Conservation (phyloP, 2,888 invertebrate species). For the Drosophila pegasa region DNA sequence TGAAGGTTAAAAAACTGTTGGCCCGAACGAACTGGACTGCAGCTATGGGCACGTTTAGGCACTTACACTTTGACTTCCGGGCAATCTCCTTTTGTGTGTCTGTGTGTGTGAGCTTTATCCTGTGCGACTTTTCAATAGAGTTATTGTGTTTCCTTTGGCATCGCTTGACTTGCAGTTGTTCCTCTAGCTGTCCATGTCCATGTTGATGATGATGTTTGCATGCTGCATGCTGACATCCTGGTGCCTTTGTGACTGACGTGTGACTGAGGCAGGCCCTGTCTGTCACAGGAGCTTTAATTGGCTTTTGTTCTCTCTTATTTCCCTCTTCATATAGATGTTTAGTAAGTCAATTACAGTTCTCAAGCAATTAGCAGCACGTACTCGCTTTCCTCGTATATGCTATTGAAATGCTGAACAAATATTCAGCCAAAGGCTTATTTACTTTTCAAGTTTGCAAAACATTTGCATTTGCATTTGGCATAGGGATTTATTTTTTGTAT, state of each 20-base stretch:
- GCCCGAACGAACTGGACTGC: not conserved
- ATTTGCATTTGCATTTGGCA: conserved; percentile 31
- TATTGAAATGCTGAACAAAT: not conserved
- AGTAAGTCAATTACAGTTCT: conserved; percentile 51
- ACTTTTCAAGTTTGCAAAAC: conserved; percentile 7
- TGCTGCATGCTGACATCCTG: conserved; percentile 59
- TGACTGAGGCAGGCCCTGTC: conserved; percentile 43
- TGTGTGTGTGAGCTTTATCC: conserved; percentile 20
- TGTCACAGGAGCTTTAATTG: conserved; percentile 39
- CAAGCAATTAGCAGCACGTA: conserved; percentile 37
- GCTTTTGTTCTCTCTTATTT: conserved; percentile 23
- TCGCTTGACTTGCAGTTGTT: conserved; percentile 38
- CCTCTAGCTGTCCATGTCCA: conserved; percentile 10
- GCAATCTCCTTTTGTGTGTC: conserved; percentile 11
- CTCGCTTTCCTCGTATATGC: not conserved
- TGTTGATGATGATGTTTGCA: conserved; percentile 53
- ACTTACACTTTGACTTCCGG: conserved; percentile 49
- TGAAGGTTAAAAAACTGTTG: too few relatives aligned
- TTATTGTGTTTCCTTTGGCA: conserved; percentile 48
- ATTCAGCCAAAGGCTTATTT: conserved; percentile 5
- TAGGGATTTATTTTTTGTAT: conserved; percentile 8
- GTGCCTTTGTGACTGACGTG: conserved; percentile 50
- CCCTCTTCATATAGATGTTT: conserved; percentile 31
- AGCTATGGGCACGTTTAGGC: conserved; percentile 22
- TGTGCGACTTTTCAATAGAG: conserved; percentile 51